Conservation (phyloP, 2,888 invertebrate genomes). For the Drosophila paracracens region DNA sequence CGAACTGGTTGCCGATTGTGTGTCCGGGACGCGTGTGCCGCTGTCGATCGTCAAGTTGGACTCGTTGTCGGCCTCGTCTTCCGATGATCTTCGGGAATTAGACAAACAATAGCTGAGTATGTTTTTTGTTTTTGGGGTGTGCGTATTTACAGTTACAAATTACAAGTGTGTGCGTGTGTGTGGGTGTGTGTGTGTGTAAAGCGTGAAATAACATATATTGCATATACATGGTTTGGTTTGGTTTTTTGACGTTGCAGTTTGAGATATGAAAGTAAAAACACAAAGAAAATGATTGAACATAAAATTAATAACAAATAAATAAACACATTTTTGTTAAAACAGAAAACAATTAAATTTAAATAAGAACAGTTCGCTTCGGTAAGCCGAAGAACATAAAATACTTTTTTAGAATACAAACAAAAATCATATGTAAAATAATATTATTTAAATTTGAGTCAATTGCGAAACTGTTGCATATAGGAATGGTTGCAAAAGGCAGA, state of each 20-base stretch:
- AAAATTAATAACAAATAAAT: slow-evolving; percentile 58
- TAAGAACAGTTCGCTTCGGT: slow-evolving; percentile 6
- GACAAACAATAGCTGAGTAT: slow-evolving; percentile 84
- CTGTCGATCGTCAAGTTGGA: slow-evolving; percentile 83
- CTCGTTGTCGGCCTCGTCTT: slow-evolving; percentile 85
- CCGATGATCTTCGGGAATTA: slow-evolving; percentile 85
- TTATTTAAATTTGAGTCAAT: neutral
- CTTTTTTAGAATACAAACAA: neutral
- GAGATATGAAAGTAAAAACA: slow-evolving; percentile 71
- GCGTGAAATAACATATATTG: slow-evolving; percentile 50
- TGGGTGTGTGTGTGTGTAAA: slow-evolving; percentile 30
- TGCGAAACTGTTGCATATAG: neutral
- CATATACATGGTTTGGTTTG: slow-evolving; percentile 28
- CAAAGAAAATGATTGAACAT: slow-evolving; percentile 48
- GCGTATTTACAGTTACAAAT: slow-evolving; percentile 46
- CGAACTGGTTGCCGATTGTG: slow-evolving; percentile 80
- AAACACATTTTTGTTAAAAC: neutral
- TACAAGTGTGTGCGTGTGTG: slow-evolving; percentile 16
- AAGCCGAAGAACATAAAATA: neutral
- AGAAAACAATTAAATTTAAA: slow-evolving; percentile 29
- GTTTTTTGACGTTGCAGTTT: slow-evolving; percentile 50
- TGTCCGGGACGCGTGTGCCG: slow-evolving; percentile 81
- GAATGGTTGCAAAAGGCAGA: neutral
- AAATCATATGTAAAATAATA: neutral
- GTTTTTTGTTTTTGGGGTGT: slow-evolving; percentile 21